phyloP scores from a whole-genome alignment of 2,797 vertebrate species.

The Lagorchestes hirsutus region DNA sequence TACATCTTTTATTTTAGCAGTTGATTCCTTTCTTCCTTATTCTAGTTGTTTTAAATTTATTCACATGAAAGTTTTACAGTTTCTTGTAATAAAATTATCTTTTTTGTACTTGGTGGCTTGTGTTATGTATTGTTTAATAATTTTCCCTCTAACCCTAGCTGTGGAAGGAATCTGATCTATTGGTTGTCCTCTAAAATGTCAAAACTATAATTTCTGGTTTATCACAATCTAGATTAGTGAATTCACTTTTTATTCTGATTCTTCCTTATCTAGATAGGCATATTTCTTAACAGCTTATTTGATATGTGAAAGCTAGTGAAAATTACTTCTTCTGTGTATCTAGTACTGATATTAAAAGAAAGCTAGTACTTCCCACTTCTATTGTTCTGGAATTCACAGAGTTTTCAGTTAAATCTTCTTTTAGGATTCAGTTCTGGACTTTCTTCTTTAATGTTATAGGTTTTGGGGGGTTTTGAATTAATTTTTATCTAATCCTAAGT shows the following conservation, averaged over 20 bases:
- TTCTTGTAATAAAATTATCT: background rate
- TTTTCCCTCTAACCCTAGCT: background rate
- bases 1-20: background rate
- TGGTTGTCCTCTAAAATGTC: background rate
- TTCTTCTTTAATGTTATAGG: background rate
- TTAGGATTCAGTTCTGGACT: constrained; percentile 28
- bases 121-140: background rate
- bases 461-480: background rate
- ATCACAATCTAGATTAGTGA: background rate
- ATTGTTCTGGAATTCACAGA: background rate
- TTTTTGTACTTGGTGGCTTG: background rate
- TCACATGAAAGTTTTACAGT: background rate
- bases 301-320: background rate
- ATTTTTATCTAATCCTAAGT: background rate
- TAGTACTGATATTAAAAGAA: constrained; percentile 5
- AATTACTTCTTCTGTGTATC: background rate
- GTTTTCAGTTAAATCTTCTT: constrained; percentile 1
- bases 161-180: background rate
- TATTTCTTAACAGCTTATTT: background rate
- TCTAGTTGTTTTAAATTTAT: background rate
- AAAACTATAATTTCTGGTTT: background rate
- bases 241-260: background rate
- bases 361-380: background rate
- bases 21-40: background rate
- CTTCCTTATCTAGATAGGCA: background rate